Evolutionary conservation across 2,888 invertebrate species (phyloP).

Genomic region (Sinelater perroti): DNA sequence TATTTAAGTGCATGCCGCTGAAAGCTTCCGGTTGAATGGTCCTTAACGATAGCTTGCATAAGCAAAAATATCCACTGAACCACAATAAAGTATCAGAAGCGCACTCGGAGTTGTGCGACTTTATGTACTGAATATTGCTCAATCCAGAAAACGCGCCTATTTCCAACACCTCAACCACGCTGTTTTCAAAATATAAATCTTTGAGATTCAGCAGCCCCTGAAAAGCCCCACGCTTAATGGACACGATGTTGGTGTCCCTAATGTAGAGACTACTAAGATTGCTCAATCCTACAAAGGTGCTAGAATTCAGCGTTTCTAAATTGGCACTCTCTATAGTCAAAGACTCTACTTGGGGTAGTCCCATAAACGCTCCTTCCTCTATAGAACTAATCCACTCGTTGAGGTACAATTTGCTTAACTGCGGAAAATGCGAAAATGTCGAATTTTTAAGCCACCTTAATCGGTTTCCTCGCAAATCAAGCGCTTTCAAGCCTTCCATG

Average conservation of each 20-base stretch:
- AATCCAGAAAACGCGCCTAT: constrained; percentile 19
- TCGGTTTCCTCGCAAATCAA: constrained; percentile 16
- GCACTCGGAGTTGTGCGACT: constrained; percentile 1
- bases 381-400: not conserved
- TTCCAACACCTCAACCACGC: not conserved
- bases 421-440: not conserved
- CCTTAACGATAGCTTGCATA: constrained; percentile 10
- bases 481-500: not conserved
- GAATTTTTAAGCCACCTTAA: not conserved
- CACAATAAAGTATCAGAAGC: not conserved
- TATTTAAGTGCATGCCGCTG: not conserved
- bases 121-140: not conserved
- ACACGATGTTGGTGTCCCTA: not conserved
- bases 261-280: not conserved
- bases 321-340: not conserved
- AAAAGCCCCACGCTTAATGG: constrained; percentile 1
- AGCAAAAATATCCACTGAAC: constrained; percentile 4
- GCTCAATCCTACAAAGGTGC: not conserved
- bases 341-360: not conserved
- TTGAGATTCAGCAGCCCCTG: not conserved
- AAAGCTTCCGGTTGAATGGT: constrained; percentile 15
- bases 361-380: not conserved
- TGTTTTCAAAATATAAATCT: not conserved
- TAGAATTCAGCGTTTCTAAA: not conserved
- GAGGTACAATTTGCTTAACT: constrained; percentile 3